Evolutionary conservation across 2,113 vertebrate species (phyloP), one percentile per base, ranked within the genome.

Genomic region (Hypomesus transpacificus): DNA sequence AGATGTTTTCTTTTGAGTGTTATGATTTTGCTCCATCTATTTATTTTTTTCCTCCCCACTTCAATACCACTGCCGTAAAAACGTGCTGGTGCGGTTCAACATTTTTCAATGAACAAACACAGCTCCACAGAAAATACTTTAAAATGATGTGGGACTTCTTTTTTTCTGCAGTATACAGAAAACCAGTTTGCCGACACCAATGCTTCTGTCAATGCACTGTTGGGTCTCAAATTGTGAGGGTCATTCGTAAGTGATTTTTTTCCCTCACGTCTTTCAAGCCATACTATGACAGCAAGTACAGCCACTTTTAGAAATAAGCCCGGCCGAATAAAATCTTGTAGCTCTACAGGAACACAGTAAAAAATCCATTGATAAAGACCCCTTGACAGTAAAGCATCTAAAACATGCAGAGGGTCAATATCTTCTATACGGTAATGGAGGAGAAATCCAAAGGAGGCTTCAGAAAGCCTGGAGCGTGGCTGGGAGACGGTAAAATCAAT

Each of bases 401-500:
- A 22, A 8, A 34, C 50, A 46, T 58, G 34, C 20, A 1, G 16
- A 66, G 31, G 63, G 52, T 64, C 20, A 17, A 22, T 51, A 26
- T 53, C 71, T 61, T 64, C 17, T 14, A 20, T 3, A 6, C n/a
- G n/a, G 34, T 17, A 14, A 18, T 70, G 61, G 65, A 26, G 61
- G 57, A 26, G 3, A 56, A 80, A 81, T 20, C 58, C 51, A 22
- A 4, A 68, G 59, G 54, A 65, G 59, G 11, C 26, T 61, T 70
- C 9, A 70, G 31, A n/a, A 24, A 52, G 34, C 75, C 70, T 24
- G 0, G 31, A 73, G 59, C 50, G 3, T 61, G 69, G 66, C 70
- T 78, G n/a, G 16, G 76, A 61, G 24, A 21, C 68, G 39, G 53
- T 70, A 62, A 67, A 80, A 84, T 69, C 57, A 4, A 78, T 62